A percentile compares a stretch with the other conserved stretches of the same genome.
Evolutionary conservation across 2,888 invertebrate genomes (phyloP).

Genomic region (Minunthozetes semirufus): DNA sequence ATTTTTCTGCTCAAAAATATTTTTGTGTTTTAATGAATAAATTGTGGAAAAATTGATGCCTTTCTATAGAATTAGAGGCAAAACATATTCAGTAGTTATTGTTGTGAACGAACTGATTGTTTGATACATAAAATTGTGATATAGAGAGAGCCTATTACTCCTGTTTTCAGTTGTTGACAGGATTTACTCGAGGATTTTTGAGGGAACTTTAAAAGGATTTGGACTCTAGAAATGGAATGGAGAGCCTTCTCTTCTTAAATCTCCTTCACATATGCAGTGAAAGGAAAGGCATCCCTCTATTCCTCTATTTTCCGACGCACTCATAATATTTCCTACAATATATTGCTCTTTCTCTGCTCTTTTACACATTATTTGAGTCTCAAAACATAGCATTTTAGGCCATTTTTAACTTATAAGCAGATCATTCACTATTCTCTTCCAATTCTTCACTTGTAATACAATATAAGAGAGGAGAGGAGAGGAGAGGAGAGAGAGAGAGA

Average conservation of each 20-base stretch:
- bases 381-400: not conserved
- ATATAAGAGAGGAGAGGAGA: conserved; percentile 11
- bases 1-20: not conserved
- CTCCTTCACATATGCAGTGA: conserved; percentile 10
- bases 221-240: not conserved
- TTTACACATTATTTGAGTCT: conserved; percentile 8
- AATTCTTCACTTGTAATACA: conserved; percentile 19
- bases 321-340: not conserved
- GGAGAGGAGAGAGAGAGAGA: not conserved
- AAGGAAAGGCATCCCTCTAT: too few species aligned
- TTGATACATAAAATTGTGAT: conserved; percentile 18
- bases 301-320: not conserved
- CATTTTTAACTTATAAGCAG: not conserved
- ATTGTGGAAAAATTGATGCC: not conserved
- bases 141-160: conserved; percentile 28
- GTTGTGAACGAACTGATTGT: conserved; percentile 8
- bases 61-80: conserved; percentile 14
- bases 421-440: conserved; percentile 4
- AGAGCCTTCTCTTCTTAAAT: not conserved
- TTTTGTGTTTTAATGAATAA: not conserved
- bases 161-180: conserved; percentile 29
- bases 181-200: conserved; percentile 26
- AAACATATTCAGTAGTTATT: conserved; percentile 28
- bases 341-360: conserved; percentile 13
- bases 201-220: conserved; percentile 21